phyloP scores from a whole-genome alignment of 2,113 vertebrate genomes.

The Oryzias celebensis region DNA sequence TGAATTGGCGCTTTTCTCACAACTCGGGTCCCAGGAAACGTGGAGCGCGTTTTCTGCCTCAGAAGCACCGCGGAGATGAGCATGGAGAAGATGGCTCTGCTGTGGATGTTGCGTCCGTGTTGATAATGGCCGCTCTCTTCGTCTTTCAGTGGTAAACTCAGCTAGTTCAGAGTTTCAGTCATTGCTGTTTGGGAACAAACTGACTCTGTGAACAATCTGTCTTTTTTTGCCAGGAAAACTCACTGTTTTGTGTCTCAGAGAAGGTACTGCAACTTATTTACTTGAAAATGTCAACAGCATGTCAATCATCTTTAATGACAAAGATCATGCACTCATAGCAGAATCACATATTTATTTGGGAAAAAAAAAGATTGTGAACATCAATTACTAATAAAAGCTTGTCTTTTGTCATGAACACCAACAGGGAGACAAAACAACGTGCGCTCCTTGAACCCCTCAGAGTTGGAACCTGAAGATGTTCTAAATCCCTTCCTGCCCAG shows the following conservation, averaged over 20 bases:
- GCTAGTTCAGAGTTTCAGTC: conserved; percentile 9
- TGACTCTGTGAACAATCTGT: conserved; percentile 3
- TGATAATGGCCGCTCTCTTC: conserved; percentile 77
- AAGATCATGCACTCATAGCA: too few species aligned
- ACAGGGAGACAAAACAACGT: conserved; percentile 1
- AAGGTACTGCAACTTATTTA: conserved; percentile 39
- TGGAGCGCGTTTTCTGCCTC: too few species aligned
- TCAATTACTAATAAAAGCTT: too few species aligned
- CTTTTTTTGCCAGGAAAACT: conserved; percentile 33
- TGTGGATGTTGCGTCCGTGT: conserved; percentile 76
- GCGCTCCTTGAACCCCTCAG: too few species aligned
- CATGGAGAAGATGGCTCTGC: too few species aligned
- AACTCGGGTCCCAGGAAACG: too few species aligned
- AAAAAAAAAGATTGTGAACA: too few species aligned
- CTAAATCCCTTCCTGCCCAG: neutral
- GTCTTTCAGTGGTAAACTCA: conserved; percentile 77
- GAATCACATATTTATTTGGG: too few species aligned
- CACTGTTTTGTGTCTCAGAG: conserved; percentile 1
- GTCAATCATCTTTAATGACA: neutral
- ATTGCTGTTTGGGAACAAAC: conserved; percentile 6
- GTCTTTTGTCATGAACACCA: neutral
- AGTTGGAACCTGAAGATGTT: neutral
- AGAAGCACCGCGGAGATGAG: too few species aligned
- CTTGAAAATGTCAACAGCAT: conserved; percentile 1
- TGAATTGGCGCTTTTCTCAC: too few species aligned